Conservation (phyloP, 92 coral and sea anemone species). For the Bergia puertoricense region DNA sequence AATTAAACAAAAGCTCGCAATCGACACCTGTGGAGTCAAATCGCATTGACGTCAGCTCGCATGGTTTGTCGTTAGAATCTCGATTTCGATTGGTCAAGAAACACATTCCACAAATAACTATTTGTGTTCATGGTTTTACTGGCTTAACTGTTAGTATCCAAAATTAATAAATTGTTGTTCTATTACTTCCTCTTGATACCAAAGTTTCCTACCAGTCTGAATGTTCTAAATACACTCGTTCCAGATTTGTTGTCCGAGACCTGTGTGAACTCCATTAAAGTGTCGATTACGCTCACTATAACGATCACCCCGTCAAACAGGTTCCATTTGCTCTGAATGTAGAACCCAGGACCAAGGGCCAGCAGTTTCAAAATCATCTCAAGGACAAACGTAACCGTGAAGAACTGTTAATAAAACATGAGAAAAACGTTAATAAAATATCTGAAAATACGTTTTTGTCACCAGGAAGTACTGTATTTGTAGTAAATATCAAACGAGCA, state of each 20-base stretch:
- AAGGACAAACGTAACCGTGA: slow-evolving; percentile 66
- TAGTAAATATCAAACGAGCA: no score
- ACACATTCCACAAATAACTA: no score
- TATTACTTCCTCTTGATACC: not conserved
- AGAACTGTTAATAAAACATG: slow-evolving; percentile 50
- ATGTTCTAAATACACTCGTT: slow-evolving; percentile 83
- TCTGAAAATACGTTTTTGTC: no score
- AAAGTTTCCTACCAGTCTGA: slow-evolving; percentile 78
- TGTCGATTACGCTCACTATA: slow-evolving; percentile 74
- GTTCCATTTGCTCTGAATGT: slow-evolving; percentile 88
- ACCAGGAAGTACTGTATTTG: not conserved
- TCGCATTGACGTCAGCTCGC: no score
- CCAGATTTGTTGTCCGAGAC: slow-evolving; percentile 65
- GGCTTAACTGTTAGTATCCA: not conserved
- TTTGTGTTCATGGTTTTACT: no score
- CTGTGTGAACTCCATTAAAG: slow-evolving; percentile 60
- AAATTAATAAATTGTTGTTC: not conserved
- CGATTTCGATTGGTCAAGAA: no score
- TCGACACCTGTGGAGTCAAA: no score
- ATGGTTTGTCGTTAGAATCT: no score
- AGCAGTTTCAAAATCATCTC: slow-evolving; percentile 78
- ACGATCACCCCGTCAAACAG: slow-evolving; percentile 82
- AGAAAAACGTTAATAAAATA: not conserved
- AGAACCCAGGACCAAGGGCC: slow-evolving; percentile 73
- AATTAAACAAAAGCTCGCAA: no score